Conservation (phyloP, 1,140 invertebrate genomes). For the Pseudomyrmex gracilis region DNA sequence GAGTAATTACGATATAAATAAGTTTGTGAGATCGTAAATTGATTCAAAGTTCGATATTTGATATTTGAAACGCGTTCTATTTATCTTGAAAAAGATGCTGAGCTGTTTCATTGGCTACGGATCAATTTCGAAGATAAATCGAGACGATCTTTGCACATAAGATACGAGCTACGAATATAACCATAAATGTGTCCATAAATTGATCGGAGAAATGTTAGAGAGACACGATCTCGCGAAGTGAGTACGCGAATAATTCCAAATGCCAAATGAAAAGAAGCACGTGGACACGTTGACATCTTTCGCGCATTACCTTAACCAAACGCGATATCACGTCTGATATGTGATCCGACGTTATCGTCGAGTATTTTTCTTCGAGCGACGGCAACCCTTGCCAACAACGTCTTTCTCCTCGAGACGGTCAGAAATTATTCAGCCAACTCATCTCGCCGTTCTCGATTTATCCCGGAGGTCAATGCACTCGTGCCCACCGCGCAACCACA, state of each 20-base stretch:
- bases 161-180: neutral
- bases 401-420: constrained; percentile 35
- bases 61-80: no score
- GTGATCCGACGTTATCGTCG: constrained; percentile 9
- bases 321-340: neutral
- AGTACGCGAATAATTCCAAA: neutral
- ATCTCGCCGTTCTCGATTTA: constrained; percentile 52
- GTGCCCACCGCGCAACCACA: neutral
- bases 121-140: no score
- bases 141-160: no score
- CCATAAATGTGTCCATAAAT: neutral
- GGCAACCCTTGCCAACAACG: constrained; percentile 25
- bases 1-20: no score
- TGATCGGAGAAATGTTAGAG: neutral
- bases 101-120: no score
- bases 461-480: constrained; percentile 45
- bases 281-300: neutral
- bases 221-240: no score
- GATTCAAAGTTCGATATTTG: no score
- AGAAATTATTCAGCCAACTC: constrained; percentile 49
- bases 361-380: constrained; percentile 44
- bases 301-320: neutral
- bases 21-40: no score
- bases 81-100: no score
- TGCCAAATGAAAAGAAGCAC: neutral